Evolutionary conservation across 2,888 invertebrate genomes (phyloP), one percentile per base, ranked within the genome.

Genomic region (Adelphocoris suturalis): DNA sequence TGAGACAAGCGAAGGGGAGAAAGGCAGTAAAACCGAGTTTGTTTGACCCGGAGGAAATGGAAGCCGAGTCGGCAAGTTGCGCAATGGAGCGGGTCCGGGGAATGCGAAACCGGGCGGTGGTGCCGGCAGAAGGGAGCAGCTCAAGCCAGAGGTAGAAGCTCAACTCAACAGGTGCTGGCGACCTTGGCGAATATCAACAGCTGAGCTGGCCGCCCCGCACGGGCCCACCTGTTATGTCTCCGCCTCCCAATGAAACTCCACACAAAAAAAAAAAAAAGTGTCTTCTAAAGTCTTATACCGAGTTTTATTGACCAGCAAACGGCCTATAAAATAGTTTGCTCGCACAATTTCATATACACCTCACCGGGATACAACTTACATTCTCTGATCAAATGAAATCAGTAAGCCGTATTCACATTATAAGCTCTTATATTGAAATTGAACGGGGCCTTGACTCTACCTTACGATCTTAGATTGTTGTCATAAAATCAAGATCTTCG

Each of bases 121-220:
- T 37, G 37, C 16, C 61, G 78, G 46, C 78, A 13, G 78, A 80
- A 47, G 46, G 78, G 78, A n/a, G 47, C 78, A 46, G 78, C 76
- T 37, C 37, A 27, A n/a, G 76, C 47, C 46, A 80, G 46, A 46
- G 46, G 76, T 46, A 46, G 46, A 46, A 3, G 37, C 14, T 47
- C 85, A 61, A 85, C 14, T 47, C 85, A 61, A 85, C 85, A 82
- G 82, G 82, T 82, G 57, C 61, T 37, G 37, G 47, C 85, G 85
- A 61, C 85, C 85, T 85, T 85, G 85, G 85, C 85, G 85, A 85
- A 61, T 61, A 61, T 85, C 85, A 85, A 85, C 85, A 85, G 85
- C 85, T 85, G 85, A 85, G 55, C 85, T 28, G 28, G 47, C 55
- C 23, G 19, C 28, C 12, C 23, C 55, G 23, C 47, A 27, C 48